These are phyloP conservation scores for Petromus typicus DNA, from an alignment of 2,113 vertebrate species.

Conservation along the genomic window DNA sequence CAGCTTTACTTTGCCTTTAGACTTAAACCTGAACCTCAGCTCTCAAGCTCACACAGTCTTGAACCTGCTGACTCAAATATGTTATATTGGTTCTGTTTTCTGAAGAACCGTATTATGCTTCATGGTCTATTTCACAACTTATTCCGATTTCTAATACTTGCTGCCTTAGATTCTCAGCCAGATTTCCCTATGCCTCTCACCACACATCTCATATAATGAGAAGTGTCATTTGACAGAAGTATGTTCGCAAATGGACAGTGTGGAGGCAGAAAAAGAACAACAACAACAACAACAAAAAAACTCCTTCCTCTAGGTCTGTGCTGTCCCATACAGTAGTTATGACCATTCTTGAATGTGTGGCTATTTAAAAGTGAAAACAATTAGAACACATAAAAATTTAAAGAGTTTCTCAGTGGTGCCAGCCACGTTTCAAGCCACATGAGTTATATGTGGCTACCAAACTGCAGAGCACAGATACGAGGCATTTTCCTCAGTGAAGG, in stretches of 20 bases:
- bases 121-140: neutral
- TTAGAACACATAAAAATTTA: neutral
- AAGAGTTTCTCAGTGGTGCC: neutral
- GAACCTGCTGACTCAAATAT: neutral
- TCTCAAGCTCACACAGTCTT: neutral
- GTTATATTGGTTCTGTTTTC: neutral
- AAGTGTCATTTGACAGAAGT: neutral
- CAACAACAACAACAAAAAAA: neutral
- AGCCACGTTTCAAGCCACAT: neutral
- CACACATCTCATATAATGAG: neutral
- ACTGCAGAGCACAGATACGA: neutral
- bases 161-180: neutral
- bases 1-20: neutral
- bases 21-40: neutral
- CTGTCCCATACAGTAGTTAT: neutral
- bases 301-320: neutral
- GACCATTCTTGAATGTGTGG: neutral
- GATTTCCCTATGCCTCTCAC: neutral
- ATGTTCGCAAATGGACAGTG: neutral
- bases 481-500: neutral
- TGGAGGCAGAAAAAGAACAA: neutral
- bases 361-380: neutral
- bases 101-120: neutral
- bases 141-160: neutral
- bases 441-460: neutral